Base-by-base conservation (phyloP, 2,888 invertebrate genomes). In the Xestia c-nigrum region DNA sequence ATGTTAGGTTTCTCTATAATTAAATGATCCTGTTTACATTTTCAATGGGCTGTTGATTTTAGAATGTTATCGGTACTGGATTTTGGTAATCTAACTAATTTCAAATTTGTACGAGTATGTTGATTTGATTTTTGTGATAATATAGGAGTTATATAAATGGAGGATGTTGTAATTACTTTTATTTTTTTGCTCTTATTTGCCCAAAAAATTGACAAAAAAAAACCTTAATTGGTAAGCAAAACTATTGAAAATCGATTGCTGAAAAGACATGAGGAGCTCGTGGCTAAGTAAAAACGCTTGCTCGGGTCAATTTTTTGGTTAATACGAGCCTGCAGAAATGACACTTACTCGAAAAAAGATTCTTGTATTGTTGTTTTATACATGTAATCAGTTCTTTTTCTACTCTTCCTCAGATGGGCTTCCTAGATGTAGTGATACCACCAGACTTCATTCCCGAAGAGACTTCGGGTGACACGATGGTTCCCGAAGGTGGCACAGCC, bases 401-500 rank as follows among this genome's bases (percentile, higher is more conserved):
- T 59, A 7, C 16, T 59, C 66, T 77, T 88, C 70, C 75, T 77
- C 95, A 98, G 98, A 97, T 98, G 94, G 98, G 98, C 75, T 97
- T 97, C 94, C 95, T 98, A 88, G 98, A 98, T 88, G 98, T 98
- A 76, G 98, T 98, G 59, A 98, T 98, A 85, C 98, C 98, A 31
- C 98, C 99, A 19, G 98, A 98, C 92, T 98, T 99, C 89, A 97
- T 98, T 66, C 94, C 97, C 24, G 98, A 98, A 89, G 98, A 98
- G 91, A 98, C 98, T 10, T 98, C 98, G 12, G 98, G 98, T 0
- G 98, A 98, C 92, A 97, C 98, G 14, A 98, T 98, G 97, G 98
- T 98, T 3, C 97, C 98, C 10, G 98, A 98, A 95, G 98, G 98
- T 38, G 98, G 98, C 38, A 97, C 97, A 0, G 97, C 97, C 10